A percentile compares a stretch with the other conserved stretches of the same genome.
Conservation (phyloP, 2,113 vertebrate species). For the Felis chaus region DNA sequence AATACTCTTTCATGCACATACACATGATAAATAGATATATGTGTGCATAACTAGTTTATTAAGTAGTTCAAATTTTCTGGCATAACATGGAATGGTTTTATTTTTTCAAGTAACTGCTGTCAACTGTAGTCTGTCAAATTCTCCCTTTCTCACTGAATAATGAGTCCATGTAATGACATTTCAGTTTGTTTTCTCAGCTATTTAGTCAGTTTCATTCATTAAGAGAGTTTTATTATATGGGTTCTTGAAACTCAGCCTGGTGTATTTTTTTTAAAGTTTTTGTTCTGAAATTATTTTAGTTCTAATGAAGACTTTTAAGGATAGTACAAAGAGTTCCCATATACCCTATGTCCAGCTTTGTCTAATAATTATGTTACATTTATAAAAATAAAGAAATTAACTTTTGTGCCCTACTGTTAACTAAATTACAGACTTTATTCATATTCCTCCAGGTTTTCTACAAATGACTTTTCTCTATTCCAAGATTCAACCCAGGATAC, state of each 20-base stretch:
- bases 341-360: not conserved
- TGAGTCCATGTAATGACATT: not conserved
- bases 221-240: conserved; percentile 40
- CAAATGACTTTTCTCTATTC: not conserved
- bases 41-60: not conserved
- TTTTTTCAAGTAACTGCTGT: conserved; percentile 1
- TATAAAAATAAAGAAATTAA: conserved; percentile 38
- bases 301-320: conserved; percentile 22
- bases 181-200: conserved; percentile 41
- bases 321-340: not conserved
- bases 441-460: not conserved
- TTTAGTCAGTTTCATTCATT: conserved; percentile 28
- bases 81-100: not conserved
- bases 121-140: not conserved
- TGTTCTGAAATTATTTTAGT: conserved; percentile 27
- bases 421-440: conserved; percentile 24
- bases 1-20: not conserved
- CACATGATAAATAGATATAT: not conserved
- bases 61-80: conserved; percentile 29
- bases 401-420: not conserved
- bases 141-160: not conserved
- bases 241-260: not conserved
- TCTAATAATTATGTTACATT: not conserved
- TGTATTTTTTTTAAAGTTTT: conserved; percentile 19
- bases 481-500: conserved; percentile 3